Percentiles rank a stretch among this genome's conserved stretches.
phyloP scores from a whole-genome alignment of 2,113 vertebrate genomes.

The Apistogramma diplotaenia region DNA sequence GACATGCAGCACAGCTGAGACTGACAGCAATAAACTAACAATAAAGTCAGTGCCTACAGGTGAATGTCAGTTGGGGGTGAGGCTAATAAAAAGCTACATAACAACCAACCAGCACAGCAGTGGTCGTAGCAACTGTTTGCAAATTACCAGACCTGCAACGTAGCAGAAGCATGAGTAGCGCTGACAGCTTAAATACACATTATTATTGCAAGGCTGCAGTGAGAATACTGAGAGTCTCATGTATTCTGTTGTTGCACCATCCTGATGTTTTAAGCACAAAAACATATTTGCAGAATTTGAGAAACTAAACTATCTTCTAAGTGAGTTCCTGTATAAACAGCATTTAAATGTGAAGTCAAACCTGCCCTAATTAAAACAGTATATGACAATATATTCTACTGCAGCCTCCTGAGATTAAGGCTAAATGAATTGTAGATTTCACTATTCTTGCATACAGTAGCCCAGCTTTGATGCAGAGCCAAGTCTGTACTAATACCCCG shows the following conservation, averaged over 20 bases:
- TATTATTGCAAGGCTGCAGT: neutral
- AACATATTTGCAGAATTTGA: neutral
- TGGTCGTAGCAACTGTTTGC: neutral
- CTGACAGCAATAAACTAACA: neutral
- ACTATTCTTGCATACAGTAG: neutral
- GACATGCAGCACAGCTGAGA: neutral
- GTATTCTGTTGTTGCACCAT: neutral
- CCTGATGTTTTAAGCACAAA: neutral
- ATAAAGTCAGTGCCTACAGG: neutral
- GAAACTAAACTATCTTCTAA: neutral
- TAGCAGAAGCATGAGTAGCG: neutral
- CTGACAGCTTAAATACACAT: neutral
- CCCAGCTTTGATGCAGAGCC: neutral
- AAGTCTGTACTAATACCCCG: neutral
- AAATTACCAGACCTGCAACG: neutral
- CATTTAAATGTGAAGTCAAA: neutral
- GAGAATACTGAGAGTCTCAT: rapidly evolving
- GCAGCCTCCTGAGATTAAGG: neutral
- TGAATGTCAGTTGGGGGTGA: neutral
- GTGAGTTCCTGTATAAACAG: neutral
- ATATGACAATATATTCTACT: neutral
- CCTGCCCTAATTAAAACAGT: neutral
- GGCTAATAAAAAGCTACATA: constrained; percentile 2
- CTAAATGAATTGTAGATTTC: neutral
- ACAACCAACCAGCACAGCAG: neutral